Evolutionary conservation across 2,113 vertebrate species (phyloP), one percentile per base, ranked within the genome.

Genomic region (Trichomycterus rosablanca): DNA sequence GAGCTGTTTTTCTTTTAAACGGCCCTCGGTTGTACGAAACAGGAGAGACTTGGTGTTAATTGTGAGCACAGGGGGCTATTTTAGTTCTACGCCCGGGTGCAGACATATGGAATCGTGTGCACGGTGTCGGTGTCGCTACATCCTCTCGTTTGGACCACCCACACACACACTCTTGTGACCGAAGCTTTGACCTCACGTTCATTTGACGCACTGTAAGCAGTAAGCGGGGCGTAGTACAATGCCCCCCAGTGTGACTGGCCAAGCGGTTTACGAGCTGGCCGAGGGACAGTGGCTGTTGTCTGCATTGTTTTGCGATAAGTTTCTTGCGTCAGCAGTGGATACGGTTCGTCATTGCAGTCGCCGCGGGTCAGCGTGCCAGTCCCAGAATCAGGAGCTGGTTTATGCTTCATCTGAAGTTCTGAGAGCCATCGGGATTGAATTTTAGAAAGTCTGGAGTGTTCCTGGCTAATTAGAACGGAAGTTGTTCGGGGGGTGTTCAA

Each of bases 131-230:
- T 51, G 39, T 57, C 59, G 40, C 42, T 34, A 1, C 39, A 20
- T 39, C 39, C 18, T 16, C 23, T 34, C 50, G 39, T 52, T 53
- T 46, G 10, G 64, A 48, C 69, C 69, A 67, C 69, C 58, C 69
- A 72, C 69, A 61, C 20, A 18, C 39, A 20, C 15, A 16, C 34
- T 35, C 42, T 53, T 53, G 50, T 24, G 40, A 45, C 62, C 28
- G 28, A n/a, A 16, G 51, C 46, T 20, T 51, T 54, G 42, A 59
- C 66, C 59, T 52, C 20, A 20, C 2, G 8, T 26, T 66, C 35
- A 15, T 51, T 44, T 56, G 57, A 63, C 28, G 40, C 40, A 70
- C 61, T 65, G 67, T 59, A 59, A 59, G 62, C 28, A 12, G 24
- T 54, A 46, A 18, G n/a, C 19, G 37, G 42, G 12, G 14, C 28